Evolutionary conservation across 2,113 vertebrate genomes (phyloP).

Genomic region (Numenius arquata): DNA sequence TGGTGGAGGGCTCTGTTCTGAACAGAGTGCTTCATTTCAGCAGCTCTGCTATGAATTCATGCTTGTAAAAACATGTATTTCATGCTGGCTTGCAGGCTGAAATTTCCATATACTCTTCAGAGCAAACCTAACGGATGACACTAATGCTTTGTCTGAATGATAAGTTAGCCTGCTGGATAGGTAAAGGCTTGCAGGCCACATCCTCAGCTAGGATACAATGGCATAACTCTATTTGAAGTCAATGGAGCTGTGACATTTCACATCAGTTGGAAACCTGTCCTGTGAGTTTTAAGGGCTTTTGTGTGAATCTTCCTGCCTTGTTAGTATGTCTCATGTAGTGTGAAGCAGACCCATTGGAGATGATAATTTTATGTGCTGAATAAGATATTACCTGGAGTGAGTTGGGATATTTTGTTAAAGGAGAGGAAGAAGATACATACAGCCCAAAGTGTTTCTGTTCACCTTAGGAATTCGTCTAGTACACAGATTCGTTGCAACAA

Average conservation of each 20-base stretch:
- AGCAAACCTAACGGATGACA: not conserved
- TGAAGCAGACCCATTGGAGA: not conserved
- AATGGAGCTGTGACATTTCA: not conserved
- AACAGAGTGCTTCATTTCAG: not conserved
- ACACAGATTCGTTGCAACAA: not conserved
- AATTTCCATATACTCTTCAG: slow-evolving; percentile 7
- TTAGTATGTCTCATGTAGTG: not conserved
- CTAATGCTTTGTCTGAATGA: not conserved
- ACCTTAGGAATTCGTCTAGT: not conserved
- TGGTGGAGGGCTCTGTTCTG: not conserved
- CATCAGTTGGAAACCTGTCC: not conserved
- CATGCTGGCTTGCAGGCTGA: not conserved
- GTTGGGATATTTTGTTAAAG: not conserved
- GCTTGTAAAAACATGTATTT: slow-evolving; percentile 19
- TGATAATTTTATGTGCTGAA: not conserved
- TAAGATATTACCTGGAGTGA: not conserved
- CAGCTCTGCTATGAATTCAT: not conserved
- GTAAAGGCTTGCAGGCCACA: not conserved
- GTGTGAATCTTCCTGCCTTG: not conserved
- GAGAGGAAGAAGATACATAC: not conserved
- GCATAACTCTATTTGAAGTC: not conserved
- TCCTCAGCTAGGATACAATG: not conserved
- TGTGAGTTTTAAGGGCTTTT: not conserved
- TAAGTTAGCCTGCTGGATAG: not conserved
- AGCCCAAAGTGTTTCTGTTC: not conserved